Conservation (phyloP, 2,888 invertebrate genomes). For the Pinctada fucata region DNA sequence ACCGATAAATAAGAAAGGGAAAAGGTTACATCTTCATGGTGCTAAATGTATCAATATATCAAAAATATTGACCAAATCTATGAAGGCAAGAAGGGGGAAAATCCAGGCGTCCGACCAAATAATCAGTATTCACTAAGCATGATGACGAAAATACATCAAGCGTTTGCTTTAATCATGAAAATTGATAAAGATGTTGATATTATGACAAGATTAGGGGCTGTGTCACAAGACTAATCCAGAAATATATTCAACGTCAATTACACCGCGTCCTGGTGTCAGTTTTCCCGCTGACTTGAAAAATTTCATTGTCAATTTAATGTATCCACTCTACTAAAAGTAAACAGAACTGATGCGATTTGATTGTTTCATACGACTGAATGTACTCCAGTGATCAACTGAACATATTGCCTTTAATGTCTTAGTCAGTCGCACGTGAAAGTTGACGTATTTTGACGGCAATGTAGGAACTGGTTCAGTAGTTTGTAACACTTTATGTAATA, state of each 20-base stretch:
- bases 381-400: slow-evolving; percentile 2
- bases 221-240: slow-evolving; percentile 1
- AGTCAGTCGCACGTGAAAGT: too few species aligned
- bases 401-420: slow-evolving; percentile 1
- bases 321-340: background rate
- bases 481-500: too few species aligned
- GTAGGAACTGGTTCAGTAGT: too few species aligned
- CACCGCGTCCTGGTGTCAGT: slow-evolving; percentile 2
- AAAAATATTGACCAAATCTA: slow-evolving; percentile 15
- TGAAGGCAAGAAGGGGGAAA: slow-evolving; percentile 4
- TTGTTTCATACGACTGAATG: slow-evolving; percentile 1
- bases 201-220: slow-evolving; percentile 4
- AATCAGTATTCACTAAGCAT: background rate
- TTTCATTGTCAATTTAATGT: slow-evolving; percentile 8
- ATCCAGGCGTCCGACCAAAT: background rate
- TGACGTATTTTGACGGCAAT: too few species aligned
- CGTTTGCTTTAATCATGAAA: slow-evolving; percentile 17
- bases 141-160: background rate
- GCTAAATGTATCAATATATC: slow-evolving; percentile 15
- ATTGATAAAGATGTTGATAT: slow-evolving; percentile 19
- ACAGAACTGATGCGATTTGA: background rate
- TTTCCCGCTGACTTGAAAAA: background rate
- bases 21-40: background rate
- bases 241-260: slow-evolving; percentile 8
- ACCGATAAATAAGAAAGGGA: background rate